phyloP scores from a whole-genome alignment of 1,140 invertebrate species.

The Drusus annulatus region DNA sequence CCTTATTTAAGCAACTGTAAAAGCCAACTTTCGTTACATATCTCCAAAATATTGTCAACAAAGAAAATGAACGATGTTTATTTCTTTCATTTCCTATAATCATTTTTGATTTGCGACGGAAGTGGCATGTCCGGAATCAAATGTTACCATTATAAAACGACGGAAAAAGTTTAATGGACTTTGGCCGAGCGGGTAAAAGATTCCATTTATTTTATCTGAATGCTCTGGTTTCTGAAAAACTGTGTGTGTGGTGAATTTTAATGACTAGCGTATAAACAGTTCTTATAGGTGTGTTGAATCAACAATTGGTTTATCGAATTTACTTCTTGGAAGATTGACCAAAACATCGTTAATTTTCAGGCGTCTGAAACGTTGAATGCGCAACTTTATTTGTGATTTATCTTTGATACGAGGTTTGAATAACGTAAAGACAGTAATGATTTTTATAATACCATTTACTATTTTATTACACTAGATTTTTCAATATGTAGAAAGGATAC shows the following conservation, averaged over 20 bases:
- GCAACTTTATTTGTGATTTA: too few relatives aligned
- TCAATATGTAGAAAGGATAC: too few relatives aligned
- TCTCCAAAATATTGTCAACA: constrained; percentile 20
- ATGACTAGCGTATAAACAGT: background rate
- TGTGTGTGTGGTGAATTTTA: constrained; percentile 1
- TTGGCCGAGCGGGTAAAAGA: constrained; percentile 7
- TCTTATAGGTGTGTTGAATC: too few relatives aligned
- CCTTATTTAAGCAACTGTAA: background rate
- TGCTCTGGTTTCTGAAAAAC: background rate
- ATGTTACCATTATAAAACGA: constrained; percentile 2
- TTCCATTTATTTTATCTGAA: constrained; percentile 3
- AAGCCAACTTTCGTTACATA: background rate
- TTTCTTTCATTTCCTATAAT: constrained; percentile 4
- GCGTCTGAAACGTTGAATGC: too few relatives aligned
- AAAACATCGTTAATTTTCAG: too few relatives aligned
- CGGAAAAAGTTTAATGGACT: constrained; percentile 20
- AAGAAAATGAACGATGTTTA: background rate
- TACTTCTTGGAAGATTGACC: too few relatives aligned
- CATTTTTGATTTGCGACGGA: constrained; percentile 10
- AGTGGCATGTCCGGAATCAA: constrained; percentile 7
- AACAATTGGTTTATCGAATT: too few relatives aligned
- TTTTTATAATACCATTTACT: too few relatives aligned
- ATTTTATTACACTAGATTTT: too few relatives aligned
- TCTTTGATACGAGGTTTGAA: too few relatives aligned
- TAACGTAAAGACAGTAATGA: too few relatives aligned